These are phyloP conservation scores for Mormyrus proboscirostris DNA, from an alignment of 2,797 vertebrate species.

Conservation along the genomic window DNA sequence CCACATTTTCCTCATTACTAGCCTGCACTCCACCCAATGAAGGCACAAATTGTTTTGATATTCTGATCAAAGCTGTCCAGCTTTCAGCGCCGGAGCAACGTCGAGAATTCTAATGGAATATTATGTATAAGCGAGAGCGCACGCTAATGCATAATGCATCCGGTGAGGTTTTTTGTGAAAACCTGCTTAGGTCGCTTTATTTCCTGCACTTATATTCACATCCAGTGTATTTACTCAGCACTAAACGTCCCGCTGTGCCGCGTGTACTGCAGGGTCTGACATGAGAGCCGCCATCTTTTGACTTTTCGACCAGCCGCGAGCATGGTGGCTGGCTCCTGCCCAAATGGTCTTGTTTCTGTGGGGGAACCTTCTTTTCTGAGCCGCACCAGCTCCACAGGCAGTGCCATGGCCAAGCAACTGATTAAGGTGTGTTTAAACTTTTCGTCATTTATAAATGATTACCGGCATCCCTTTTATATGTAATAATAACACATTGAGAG, in stretches of 20 bases:
- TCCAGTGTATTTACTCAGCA: slow-evolving; percentile 8
- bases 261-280: background rate
- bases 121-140: slow-evolving; percentile 48
- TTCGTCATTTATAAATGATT: background rate
- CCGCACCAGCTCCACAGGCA: background rate
- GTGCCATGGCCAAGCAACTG: background rate
- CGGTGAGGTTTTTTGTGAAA: slow-evolving; percentile 63
- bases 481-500: background rate
- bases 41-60: slow-evolving; percentile 63
- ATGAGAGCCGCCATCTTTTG: background rate
- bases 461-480: background rate
- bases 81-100: slow-evolving; percentile 44
- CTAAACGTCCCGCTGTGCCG: background rate
- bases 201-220: slow-evolving; percentile 29
- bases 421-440: background rate
- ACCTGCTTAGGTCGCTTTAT: slow-evolving; percentile 53
- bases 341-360: background rate
- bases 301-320: background rate
- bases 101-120: slow-evolving; percentile 39
- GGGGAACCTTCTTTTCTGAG: background rate
- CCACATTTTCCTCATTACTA: slow-evolving; percentile 54
- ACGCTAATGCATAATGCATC: slow-evolving; percentile 58
- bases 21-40: slow-evolving; percentile 57
- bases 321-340: background rate
- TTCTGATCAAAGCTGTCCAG: slow-evolving; percentile 60